Percentiles rank a stretch among this genome's conserved stretches.
These are phyloP conservation scores for Diplosoma virens DNA, from an alignment of 23 tunicate genomes.

Conservation along the genomic window DNA sequence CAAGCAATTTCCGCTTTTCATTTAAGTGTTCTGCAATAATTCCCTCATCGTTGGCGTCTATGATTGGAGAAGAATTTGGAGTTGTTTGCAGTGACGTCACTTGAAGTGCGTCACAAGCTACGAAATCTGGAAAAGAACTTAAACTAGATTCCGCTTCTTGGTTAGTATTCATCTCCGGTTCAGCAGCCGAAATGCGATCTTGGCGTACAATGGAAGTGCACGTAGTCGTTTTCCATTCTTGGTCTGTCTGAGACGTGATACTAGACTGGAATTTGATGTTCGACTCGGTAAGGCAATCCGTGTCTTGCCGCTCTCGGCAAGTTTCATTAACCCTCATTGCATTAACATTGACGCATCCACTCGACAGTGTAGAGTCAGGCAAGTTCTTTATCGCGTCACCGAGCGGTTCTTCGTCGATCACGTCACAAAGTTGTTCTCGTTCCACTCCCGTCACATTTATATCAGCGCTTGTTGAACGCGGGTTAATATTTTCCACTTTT, in stretches of 20 bases:
- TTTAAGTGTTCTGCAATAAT: too few relatives aligned
- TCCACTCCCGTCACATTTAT: too few relatives aligned
- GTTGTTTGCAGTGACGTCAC: slow-evolving; percentile 1
- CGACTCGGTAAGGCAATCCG: neutral
- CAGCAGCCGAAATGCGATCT: neutral
- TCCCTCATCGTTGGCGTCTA: too few relatives aligned
- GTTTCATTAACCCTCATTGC: neutral
- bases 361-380: too few relatives aligned
- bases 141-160: neutral
- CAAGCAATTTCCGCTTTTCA: too few relatives aligned
- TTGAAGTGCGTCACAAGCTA: neutral
- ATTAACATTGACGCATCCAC: too few relatives aligned
- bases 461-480: too few relatives aligned
- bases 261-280: neutral
- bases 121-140: neutral
- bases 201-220: neutral
- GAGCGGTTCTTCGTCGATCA: too few relatives aligned
- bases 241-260: neutral
- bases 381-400: too few relatives aligned
- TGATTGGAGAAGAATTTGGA: too few relatives aligned
- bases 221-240: neutral
- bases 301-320: neutral
- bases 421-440: too few relatives aligned
- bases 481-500: too few relatives aligned
- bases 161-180: neutral